phyloP scores from a whole-genome alignment of 2,888 invertebrate genomes.

The Calephelis perditalis region DNA sequence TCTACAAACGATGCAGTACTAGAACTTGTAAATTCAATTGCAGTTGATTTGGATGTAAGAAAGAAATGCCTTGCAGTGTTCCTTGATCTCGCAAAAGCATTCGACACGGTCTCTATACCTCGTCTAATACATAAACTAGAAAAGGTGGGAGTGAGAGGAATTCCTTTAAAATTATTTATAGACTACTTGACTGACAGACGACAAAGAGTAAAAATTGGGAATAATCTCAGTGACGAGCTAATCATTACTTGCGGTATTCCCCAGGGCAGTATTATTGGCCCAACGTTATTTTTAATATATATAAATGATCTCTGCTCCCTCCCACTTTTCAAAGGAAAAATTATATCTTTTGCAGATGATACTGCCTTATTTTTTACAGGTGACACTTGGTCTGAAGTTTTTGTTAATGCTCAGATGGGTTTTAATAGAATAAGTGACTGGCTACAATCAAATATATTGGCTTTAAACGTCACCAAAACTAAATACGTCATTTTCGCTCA shows the following conservation, averaged over 20 bases:
- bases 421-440: not conserved
- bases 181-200: conserved; percentile 21
- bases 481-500: not conserved
- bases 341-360: conserved; percentile 22
- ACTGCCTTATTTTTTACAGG: conserved; percentile 9
- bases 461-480: not conserved
- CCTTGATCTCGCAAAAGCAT: conserved; percentile 3
- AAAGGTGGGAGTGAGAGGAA: conserved; percentile 15
- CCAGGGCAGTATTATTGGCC: conserved; percentile 22
- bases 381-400: not conserved
- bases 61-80: conserved; percentile 17
- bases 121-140: conserved; percentile 14
- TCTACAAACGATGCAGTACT: not conserved
- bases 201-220: conserved; percentile 19
- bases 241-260: conserved; percentile 18
- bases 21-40: not conserved
- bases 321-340: conserved; percentile 1
- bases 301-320: conserved; percentile 18
- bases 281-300: conserved; percentile 22
- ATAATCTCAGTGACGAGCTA: conserved; percentile 12
- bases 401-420: not conserved
- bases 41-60: conserved; percentile 2
- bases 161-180: conserved; percentile 13
- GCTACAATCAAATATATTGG: not conserved
- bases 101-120: not conserved